Evolutionary conservation across 2,797 vertebrate genomes (phyloP).

Genomic region (Setipinna tenuifilis): DNA sequence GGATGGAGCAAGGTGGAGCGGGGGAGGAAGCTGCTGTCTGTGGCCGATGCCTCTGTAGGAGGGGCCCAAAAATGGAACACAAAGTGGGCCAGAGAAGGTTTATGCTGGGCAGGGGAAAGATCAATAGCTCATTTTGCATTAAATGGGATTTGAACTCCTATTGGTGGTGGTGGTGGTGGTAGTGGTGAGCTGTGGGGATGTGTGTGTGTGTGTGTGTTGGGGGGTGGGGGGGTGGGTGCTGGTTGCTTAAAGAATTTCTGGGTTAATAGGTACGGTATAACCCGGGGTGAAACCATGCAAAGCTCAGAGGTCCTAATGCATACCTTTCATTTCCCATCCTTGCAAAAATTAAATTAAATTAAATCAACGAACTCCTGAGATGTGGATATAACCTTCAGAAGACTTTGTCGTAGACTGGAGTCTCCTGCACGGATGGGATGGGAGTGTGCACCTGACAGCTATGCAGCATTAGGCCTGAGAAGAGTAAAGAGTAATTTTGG

Average conservation of each 20-base stretch:
- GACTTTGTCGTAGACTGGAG: not conserved
- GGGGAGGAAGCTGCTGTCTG: not conserved
- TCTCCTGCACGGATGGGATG: not conserved
- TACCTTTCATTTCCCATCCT: not conserved
- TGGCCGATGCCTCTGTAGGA: not conserved
- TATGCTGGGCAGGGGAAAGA: not conserved
- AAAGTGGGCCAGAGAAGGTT: not conserved
- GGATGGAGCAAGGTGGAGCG: not conserved
- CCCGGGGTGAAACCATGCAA: not conserved
- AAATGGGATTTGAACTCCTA: constrained; percentile 21
- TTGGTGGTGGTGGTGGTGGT: not conserved
- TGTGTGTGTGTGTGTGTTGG: not conserved
- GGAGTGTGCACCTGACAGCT: not conserved
- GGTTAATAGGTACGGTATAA: constrained; percentile 13
- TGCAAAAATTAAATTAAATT: not conserved
- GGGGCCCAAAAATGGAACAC: not conserved
- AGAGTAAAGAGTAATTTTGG: not conserved
- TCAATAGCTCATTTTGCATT: constrained; percentile 19
- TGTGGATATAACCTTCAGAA: constrained; percentile 8
- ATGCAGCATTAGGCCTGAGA: not conserved
- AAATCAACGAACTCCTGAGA: not conserved
- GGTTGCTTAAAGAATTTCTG: constrained; percentile 5
- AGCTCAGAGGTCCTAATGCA: not conserved
- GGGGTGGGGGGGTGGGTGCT: not conserved
- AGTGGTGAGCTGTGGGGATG: not conserved